Percentiles rank a stretch among this genome's conserved stretches.
Conservation (phyloP, 1,140 invertebrate genomes). For the Zaprionus kolodkinae region DNA sequence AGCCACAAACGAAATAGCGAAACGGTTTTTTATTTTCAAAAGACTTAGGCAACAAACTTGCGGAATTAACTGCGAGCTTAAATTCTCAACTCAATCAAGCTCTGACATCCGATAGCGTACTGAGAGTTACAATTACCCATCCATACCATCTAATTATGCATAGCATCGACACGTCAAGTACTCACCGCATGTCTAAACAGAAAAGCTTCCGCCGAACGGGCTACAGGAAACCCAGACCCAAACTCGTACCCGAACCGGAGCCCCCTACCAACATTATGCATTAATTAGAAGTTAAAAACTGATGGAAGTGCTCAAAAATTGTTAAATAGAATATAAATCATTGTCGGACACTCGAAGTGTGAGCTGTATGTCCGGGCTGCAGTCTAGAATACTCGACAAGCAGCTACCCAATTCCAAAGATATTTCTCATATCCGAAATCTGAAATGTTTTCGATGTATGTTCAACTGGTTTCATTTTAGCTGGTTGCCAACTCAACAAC, state of each 20-base stretch:
- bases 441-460: background rate
- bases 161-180: conserved; percentile 55
- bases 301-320: conserved; percentile 63
- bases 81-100: conserved; percentile 13
- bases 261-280: conserved; percentile 49
- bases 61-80: conserved; percentile 28
- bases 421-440: conserved; percentile 13
- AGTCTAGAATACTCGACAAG: conserved; percentile 26
- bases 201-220: conserved; percentile 59
- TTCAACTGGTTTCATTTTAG: conserved; percentile 15
- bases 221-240: conserved; percentile 67
- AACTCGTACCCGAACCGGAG: conserved; percentile 11
- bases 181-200: conserved; percentile 58
- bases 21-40: conserved; percentile 33
- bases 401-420: conserved; percentile 37
- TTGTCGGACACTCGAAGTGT: conserved; percentile 21
- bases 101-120: conserved; percentile 60
- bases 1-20: conserved; percentile 23
- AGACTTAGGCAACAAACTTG: conserved; percentile 66
- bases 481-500: conserved; percentile 15
- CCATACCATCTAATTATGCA: conserved; percentile 73
- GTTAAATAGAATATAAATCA: conserved; percentile 72
- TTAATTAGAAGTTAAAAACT: conserved; percentile 68
- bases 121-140: conserved; percentile 51
- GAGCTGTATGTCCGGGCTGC: background rate